A percentile compares a stretch with the other conserved stretches of the same genome.
Evolutionary conservation across 2,888 invertebrate species (phyloP).

Genomic region (Sinhomidia bicolor): DNA sequence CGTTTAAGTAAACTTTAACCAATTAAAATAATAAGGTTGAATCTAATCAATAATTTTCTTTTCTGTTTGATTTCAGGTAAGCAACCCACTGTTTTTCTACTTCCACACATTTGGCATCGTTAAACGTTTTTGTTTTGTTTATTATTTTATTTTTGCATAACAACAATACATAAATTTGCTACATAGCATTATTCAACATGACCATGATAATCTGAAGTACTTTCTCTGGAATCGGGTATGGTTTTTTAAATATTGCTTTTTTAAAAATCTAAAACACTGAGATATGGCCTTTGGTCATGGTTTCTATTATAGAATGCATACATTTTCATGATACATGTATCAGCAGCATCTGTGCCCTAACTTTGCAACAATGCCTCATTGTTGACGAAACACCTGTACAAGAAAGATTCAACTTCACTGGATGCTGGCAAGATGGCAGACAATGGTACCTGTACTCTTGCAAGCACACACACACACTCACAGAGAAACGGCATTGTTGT

Average conservation of each 20-base stretch:
- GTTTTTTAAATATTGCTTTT: neutral
- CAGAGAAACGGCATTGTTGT: neutral
- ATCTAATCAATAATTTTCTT: constrained; percentile 11
- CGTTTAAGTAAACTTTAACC: no score
- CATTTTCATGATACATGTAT: neutral
- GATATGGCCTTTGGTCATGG: neutral
- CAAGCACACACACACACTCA: neutral
- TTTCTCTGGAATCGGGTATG: neutral
- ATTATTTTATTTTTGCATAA: neutral
- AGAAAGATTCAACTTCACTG: constrained; percentile 6
- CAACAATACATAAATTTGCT: no score
- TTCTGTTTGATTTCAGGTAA: constrained; percentile 65
- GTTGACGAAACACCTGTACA: constrained; percentile 6
- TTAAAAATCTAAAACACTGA: neutral
- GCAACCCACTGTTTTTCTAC: constrained; percentile 38
- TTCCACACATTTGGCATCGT: neutral
- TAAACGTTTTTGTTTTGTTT: neutral
- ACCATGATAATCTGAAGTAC: neutral
- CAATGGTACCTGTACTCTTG: constrained; percentile 22
- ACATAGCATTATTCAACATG: constrained; percentile 5
- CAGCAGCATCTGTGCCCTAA: constrained; percentile 21
- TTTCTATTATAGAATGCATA: neutral
- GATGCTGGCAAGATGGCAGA: constrained; percentile 61
- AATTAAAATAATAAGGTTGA: neutral
- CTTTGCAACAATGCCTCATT: constrained; percentile 53